phyloP scores from a whole-genome alignment of 92 coral and sea anemone species.

The Anthopleura xanthogrammica region DNA sequence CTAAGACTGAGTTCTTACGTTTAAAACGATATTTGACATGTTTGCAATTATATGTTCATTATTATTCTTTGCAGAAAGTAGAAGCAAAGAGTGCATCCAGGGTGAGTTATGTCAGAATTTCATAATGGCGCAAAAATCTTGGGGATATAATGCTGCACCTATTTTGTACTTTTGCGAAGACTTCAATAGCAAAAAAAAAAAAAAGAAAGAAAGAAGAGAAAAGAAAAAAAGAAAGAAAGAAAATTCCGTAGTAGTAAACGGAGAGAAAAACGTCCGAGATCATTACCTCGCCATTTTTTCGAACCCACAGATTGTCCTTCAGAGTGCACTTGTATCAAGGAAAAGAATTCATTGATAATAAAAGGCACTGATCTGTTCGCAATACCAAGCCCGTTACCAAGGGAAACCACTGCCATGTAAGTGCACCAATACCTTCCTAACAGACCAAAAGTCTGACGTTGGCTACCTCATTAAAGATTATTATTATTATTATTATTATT shows the following conservation, averaged over 20 bases:
- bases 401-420: conserved; percentile 22
- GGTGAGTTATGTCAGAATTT: neutral
- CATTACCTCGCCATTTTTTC: neutral
- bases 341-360: neutral
- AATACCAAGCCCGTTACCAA: conserved; percentile 20
- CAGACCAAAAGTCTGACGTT: no score
- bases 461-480: no score
- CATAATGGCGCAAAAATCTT: neutral
- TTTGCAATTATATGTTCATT: no score
- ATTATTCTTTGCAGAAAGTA: neutral
- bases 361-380: conserved; percentile 11
- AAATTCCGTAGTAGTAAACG: neutral
- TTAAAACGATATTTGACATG: no score
- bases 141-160: no score
- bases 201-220: no score
- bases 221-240: neutral
- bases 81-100: conserved; percentile 12
- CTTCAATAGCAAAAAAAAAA: no score
- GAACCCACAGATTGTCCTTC: conserved; percentile 30
- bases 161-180: no score
- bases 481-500: no score
- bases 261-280: neutral
- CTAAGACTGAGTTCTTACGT: no score
- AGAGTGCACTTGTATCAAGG: conserved; percentile 20
- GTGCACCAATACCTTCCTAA: neutral